Base-by-base conservation (phyloP, 2,888 invertebrate species). In the Cyaniris semiargus region DNA sequence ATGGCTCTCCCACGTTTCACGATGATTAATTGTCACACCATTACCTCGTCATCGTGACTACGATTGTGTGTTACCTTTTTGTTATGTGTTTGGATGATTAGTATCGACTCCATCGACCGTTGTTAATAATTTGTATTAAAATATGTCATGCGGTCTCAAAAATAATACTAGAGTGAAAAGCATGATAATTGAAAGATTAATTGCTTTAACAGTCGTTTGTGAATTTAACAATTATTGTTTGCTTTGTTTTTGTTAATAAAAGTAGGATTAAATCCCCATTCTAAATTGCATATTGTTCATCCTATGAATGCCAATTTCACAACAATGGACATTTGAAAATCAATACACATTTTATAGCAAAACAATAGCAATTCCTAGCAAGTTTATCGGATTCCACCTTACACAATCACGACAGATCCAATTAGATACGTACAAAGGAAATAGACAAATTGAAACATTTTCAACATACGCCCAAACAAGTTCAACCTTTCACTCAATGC, bases 381-480 rank as follows among this genome's bases (percentile, higher is more conserved):
- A 38, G 4, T 70, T 31, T 70, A 34, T 70, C 34, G 34, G 71
- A 71, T 38, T 13, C 38, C 71, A 71, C 34, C 71, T 23, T 18
- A 38, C 38, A 72, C 74, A 53, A 53, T 74, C 48, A 27, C 18
- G 1, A 6, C 53, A 1, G 27, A 53, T 74, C 53, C 74, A 74
- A 74, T 74, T 74, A 74, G 18, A 74, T 53, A 53, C 74, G 48
- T 71, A 71, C 38, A 71, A 71, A 71, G 71, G 18, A 53, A 53
- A 74, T 74, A 74, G 48, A 74, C 53, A 74, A 53, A 74, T 74
- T 74, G 74, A 74, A 77, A 76, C 70, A 76, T 76, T 76, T 70
- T 70, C 70, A 53, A 72, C 77, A 58, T 34, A 72, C 56, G 53
- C 53, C 53, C 58, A 71, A 76, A 71, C 34, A 58, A 76, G 58